Conservation (phyloP, 1,140 invertebrate species). For the Acromyrmex charruanus region DNA sequence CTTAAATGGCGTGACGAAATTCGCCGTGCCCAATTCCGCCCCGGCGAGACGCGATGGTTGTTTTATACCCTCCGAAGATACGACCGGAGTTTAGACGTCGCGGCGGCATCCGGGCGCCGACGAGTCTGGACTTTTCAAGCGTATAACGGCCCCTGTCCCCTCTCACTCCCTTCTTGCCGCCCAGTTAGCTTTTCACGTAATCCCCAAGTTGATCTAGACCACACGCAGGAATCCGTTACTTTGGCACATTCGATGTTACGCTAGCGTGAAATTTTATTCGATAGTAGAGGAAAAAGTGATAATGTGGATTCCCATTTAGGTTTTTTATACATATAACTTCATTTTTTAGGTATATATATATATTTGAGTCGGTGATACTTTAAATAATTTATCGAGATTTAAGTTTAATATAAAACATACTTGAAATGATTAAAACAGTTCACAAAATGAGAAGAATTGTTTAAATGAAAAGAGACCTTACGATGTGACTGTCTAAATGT, state of each 20-base stretch:
- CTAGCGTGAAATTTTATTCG: not conserved
- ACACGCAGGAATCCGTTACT: slow-evolving; percentile 34
- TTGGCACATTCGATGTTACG: slow-evolving; percentile 8
- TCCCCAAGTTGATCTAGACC: slow-evolving; percentile 16
- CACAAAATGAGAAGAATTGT: no score
- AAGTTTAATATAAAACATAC: no score
- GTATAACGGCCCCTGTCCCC: not conserved
- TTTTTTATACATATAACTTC: no score
- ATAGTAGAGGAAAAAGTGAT: not conserved
- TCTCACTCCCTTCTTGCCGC: not conserved
- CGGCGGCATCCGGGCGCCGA: slow-evolving; percentile 59
- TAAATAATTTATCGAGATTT: no score
- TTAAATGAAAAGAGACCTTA: no score
- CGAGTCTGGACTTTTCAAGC: slow-evolving; percentile 63
- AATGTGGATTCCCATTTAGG: no score
- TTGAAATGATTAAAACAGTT: no score
- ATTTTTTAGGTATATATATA: no score
- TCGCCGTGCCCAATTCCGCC: slow-evolving; percentile 48
- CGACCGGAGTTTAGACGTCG: slow-evolving; percentile 51
- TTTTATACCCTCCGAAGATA: slow-evolving; percentile 54
- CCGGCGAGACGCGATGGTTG: slow-evolving; percentile 19
- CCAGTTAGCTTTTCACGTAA: slow-evolving; percentile 30
- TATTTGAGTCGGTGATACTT: no score
- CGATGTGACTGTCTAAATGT: no score
- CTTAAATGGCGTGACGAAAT: slow-evolving; percentile 58